Percentiles rank a stretch among this genome's conserved stretches.
Conservation (phyloP, 2,888 invertebrate species). For the Oscheius sp. region DNA sequence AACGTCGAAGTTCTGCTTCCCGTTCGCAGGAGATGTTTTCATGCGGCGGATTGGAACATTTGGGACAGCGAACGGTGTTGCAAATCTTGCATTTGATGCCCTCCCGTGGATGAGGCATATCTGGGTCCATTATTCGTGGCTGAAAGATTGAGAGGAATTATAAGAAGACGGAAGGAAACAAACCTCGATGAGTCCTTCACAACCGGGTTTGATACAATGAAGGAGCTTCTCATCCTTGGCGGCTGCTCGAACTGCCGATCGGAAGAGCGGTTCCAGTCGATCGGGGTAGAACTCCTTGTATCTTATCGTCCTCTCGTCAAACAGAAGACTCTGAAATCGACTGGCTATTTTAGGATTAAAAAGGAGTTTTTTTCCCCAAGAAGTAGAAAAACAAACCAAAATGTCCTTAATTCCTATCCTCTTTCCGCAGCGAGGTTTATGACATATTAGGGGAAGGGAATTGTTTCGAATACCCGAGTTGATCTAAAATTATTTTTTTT, state of each 20-base stretch:
- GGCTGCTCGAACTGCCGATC: background rate
- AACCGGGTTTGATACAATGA: background rate
- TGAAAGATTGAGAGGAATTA: background rate
- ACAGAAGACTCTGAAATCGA: background rate
- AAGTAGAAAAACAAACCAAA: background rate
- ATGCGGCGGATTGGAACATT: conserved; percentile 11
- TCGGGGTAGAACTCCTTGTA: background rate
- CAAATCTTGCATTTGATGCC: background rate
- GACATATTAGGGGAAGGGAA: background rate
- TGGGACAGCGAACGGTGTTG: background rate
- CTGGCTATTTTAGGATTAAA: too few species aligned
- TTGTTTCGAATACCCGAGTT: background rate
- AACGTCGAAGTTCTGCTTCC: background rate
- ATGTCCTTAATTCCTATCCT: background rate
- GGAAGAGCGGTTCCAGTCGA: background rate
- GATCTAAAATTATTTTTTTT: background rate
- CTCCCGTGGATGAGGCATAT: too few species aligned
- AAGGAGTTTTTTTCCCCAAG: too few species aligned
- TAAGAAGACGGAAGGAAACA: background rate
- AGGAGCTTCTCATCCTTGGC: background rate
- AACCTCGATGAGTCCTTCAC: background rate
- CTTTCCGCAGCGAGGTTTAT: background rate
- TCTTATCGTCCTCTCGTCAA: conserved; percentile 1
- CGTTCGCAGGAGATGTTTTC: background rate
- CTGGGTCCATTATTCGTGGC: background rate